Percentiles rank a stretch among this genome's conserved stretches.
phyloP scores from a whole-genome alignment of 2,888 invertebrate species.

The Meiosimyza decipiens region DNA sequence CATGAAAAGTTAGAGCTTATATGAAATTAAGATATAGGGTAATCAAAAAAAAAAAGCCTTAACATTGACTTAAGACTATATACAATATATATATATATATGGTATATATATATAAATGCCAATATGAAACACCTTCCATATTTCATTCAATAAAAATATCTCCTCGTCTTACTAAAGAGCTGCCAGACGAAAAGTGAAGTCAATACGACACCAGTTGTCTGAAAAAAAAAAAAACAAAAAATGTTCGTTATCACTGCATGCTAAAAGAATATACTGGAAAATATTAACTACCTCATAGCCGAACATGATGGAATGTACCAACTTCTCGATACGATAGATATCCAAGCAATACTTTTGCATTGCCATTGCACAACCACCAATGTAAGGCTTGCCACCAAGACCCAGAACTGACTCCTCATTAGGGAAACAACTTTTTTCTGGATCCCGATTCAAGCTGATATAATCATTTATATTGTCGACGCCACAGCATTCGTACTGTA shows the following conservation, averaged over 20 bases:
- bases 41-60: too few relatives aligned
- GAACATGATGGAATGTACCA: conserved; percentile 53
- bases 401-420: conserved; percentile 29
- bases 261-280: not conserved
- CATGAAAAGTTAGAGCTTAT: too few relatives aligned
- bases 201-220: conserved; percentile 54
- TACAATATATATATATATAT: not conserved
- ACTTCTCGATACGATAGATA: conserved; percentile 54
- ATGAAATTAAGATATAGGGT: too few relatives aligned
- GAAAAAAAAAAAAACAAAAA: conserved; percentile 33
- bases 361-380: conserved; percentile 53
- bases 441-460: conserved; percentile 34
- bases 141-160: conserved; percentile 52
- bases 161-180: conserved; percentile 54
- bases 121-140: too few relatives aligned
- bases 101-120: conserved; percentile 7
- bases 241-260: conserved; percentile 11
- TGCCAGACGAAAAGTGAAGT: conserved; percentile 54
- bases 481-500: conserved; percentile 58
- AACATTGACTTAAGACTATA: too few relatives aligned
- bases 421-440: conserved; percentile 50
- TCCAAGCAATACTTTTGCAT: conserved; percentile 48
- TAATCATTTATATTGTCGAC: conserved; percentile 53
- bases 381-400: conserved; percentile 44
- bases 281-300: conserved; percentile 52